These are phyloP conservation scores for Eidolon helvum DNA, from an alignment of 2,113 vertebrate species.

Conservation along the genomic window DNA sequence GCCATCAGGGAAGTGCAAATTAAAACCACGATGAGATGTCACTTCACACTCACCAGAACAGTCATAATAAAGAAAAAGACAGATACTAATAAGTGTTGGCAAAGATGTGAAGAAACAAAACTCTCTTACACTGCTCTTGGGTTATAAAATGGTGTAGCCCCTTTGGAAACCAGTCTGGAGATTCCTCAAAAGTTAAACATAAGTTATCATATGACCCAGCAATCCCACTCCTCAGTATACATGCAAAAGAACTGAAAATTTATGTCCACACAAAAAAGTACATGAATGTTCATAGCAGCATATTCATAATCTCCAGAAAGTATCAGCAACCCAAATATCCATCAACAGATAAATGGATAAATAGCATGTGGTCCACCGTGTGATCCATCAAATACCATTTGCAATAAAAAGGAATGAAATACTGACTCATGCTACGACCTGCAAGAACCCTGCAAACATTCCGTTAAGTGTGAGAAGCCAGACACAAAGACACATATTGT, in stretches of 20 bases:
- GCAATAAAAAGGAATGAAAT: not conserved
- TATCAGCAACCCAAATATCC: not conserved
- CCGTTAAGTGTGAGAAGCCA: not conserved
- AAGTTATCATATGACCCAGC: not conserved
- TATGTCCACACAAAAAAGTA: not conserved
- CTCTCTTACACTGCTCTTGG: not conserved
- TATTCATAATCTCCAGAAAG: not conserved
- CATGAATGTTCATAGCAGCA: not conserved
- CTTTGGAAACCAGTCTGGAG: not conserved
- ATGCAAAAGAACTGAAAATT: not conserved
- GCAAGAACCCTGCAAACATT: not conserved
- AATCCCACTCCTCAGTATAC: not conserved
- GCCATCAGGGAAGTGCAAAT: not conserved
- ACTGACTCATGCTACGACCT: not conserved
- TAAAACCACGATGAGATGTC: not conserved
- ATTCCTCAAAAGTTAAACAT: not conserved
- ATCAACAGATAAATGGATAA: not conserved
- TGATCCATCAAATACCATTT: not conserved
- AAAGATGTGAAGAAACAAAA: not conserved
- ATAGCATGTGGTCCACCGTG: not conserved
- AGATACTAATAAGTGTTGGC: not conserved
- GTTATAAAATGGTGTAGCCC: not conserved
- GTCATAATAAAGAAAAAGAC: not conserved
- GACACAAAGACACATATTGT: not conserved
- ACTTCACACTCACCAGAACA: not conserved